Base-by-base conservation (phyloP, 2,888 invertebrate species). In the Hyppa rectilinea region DNA sequence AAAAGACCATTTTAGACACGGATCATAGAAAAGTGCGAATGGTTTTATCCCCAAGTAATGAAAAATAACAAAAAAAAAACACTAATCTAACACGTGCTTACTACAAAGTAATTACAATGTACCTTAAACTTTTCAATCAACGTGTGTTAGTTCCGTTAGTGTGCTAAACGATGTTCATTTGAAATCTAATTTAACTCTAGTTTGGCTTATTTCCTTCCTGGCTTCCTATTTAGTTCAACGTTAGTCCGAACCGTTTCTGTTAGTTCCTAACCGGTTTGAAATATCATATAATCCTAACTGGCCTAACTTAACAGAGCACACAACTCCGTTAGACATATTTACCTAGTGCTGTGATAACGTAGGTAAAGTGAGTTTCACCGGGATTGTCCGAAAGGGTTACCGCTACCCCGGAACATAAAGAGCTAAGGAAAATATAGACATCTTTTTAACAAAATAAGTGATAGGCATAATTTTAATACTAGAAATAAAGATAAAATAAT, bases 121-220 rank as follows among this genome's bases (percentile, higher is more conserved):
- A 56, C 43, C 17, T 45, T 7, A 29, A 73, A 76, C 58, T 53
- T 58, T 73, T 26, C 29, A 55, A 38, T 55, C 9, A n/a, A 26
- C 20, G 17, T 26, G 20, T 49, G 40, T 36, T 49, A 55, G 43
- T 26, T 55, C 26, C 43, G 49, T 17, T 31, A 29, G 36, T 67
- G n/a, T 59, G 49, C 34, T 3, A 29, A 62, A 26, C 14, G 14
- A 45, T 52, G 31, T 34, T 38, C 43, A n/a, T 65, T 65, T 50
- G 31, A 26, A 45, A 47, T 47, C 2, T 34, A 66, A 34, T 2
- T 60, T 14, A 17, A 34, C 17, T 52, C 23, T 45, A n/a, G 36
- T 58, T 52, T 31, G 29, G 14, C 23, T 55, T 40, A 45, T 29
- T 38, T 36, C 29, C 49, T 40, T 55, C 23, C 55, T 47, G 38